A percentile compares a stretch with the other conserved stretches of the same genome.
Evolutionary conservation across 2,797 vertebrate genomes (phyloP).

Genomic region (Sciurus vulgaris): DNA sequence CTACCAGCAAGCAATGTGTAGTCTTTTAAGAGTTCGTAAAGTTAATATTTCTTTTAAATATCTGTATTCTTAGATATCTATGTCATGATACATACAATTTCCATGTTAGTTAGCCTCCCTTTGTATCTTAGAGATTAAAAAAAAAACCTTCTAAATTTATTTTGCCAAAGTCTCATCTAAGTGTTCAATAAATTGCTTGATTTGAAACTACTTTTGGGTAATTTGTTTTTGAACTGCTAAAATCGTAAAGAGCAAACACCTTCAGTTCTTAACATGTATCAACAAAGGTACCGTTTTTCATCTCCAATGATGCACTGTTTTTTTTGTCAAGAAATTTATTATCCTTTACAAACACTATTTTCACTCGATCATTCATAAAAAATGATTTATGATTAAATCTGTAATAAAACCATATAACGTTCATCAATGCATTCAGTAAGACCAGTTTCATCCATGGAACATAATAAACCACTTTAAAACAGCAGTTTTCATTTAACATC

Average conservation of each 20-base stretch:
- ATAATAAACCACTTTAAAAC: conserved; percentile 87
- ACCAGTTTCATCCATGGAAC: conserved; percentile 77
- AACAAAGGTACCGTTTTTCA: conserved; percentile 35
- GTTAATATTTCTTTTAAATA: background rate
- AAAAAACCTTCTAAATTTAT: conserved; percentile 14
- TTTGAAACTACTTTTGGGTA: conserved; percentile 41
- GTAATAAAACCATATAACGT: conserved; percentile 82
- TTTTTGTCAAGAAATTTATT: conserved; percentile 80
- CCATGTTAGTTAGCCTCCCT: background rate
- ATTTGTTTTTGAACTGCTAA: conserved; percentile 8
- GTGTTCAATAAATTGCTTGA: conserved; percentile 31
- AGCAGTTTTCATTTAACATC: conserved; percentile 84
- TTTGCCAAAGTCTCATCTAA: conserved; percentile 26
- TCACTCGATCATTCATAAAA: conserved; percentile 78
- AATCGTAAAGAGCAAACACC: background rate
- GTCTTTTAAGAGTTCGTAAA: conserved; percentile 16
- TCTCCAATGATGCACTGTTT: conserved; percentile 44
- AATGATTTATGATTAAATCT: conserved; percentile 81
- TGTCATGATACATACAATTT: background rate
- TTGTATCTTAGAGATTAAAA: background rate
- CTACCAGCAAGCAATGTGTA: background rate
- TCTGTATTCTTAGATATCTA: background rate
- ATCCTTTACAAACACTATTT: conserved; percentile 80
- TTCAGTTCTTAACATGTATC: conserved; percentile 18
- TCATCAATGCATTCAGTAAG: conserved; percentile 80